A percentile compares a stretch with the other conserved stretches of the same genome.
phyloP scores from a whole-genome alignment of 2,113 vertebrate genomes.

The Nannobrachium achirus region DNA sequence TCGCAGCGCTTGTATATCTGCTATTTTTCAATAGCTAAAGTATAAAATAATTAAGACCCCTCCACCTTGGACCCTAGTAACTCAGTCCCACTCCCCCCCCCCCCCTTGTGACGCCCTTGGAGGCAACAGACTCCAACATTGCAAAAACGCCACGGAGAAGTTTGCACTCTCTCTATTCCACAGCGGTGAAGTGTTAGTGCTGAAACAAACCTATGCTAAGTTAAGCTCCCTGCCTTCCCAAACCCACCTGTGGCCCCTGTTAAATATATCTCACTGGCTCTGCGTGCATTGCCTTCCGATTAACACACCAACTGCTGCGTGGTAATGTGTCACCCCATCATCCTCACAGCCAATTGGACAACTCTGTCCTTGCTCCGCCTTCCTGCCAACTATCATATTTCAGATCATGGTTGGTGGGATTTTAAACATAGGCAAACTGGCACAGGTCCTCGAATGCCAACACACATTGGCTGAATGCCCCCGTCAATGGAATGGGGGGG shows the following conservation, averaged over 20 bases:
- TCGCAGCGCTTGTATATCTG: no score
- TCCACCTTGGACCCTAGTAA: no score
- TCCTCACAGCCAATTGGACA: conserved; percentile 28
- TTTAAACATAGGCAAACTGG: conserved; percentile 9
- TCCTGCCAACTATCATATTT: conserved; percentile 1
- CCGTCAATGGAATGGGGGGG: not conserved
- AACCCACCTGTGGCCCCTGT: conserved; percentile 47
- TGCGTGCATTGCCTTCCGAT: conserved; percentile 43
- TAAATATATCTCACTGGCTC: conserved; percentile 64
- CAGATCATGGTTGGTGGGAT: conserved; percentile 22
- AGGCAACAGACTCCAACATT: no score
- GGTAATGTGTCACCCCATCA: conserved; percentile 8
- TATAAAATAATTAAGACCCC: no score
- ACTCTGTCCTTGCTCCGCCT: conserved; percentile 1
- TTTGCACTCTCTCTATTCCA: conserved; percentile 3
- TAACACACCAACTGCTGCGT: conserved; percentile 60
- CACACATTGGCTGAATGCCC: not conserved
- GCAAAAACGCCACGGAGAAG: conserved; percentile 14
- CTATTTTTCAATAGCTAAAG: no score
- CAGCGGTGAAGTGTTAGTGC: conserved; percentile 8
- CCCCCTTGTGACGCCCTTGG: no score
- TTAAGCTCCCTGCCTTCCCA: conserved; percentile 42
- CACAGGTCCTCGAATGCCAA: conserved; percentile 4
- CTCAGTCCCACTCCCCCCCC: no score
- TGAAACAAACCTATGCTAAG: conserved; percentile 19